phyloP scores from a whole-genome alignment of 1,140 invertebrate species.

The Drosophila quadrilineata region DNA sequence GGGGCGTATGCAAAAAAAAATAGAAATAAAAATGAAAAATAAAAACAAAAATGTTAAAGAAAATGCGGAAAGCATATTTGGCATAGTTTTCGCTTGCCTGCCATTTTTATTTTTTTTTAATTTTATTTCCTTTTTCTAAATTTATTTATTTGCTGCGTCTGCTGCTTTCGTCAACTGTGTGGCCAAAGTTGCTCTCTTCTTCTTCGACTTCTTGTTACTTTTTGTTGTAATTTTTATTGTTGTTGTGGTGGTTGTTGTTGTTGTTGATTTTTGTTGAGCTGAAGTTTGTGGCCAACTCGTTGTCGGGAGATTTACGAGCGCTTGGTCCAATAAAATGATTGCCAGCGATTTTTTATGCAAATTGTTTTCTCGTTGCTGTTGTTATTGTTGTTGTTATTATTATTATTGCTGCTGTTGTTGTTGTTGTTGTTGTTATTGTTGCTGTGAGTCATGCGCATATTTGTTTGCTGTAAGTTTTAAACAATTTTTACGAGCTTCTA shows the following conservation, averaged over 20 bases:
- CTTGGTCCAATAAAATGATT: conserved; percentile 80
- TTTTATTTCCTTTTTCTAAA: not conserved
- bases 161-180: conserved; percentile 39
- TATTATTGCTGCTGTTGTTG: conserved; percentile 20
- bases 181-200: conserved; percentile 19
- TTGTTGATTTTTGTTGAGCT: conserved; percentile 19
- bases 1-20: conserved; percentile 46
- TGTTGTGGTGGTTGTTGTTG: conserved; percentile 1
- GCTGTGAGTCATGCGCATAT: conserved; percentile 61
- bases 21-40: too few species aligned
- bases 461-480: conserved; percentile 35
- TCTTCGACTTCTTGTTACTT: too few species aligned
- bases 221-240: not conserved
- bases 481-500: conserved; percentile 64
- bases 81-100: conserved; percentile 54
- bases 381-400: conserved; percentile 32
- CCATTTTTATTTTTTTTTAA: not conserved
- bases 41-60: too few species aligned
- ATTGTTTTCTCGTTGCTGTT: conserved; percentile 48
- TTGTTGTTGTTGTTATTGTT: conserved; percentile 18
- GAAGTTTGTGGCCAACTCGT: conserved; percentile 34
- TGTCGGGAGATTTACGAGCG: conserved; percentile 75
- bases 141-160: conserved; percentile 3
- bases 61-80: conserved; percentile 76
- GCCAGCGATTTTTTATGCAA: conserved; percentile 80